A percentile compares a stretch with the other conserved stretches of the same genome.
Conservation (phyloP, 1,140 invertebrate species). For the Trachymyrmex septentrionalis region DNA sequence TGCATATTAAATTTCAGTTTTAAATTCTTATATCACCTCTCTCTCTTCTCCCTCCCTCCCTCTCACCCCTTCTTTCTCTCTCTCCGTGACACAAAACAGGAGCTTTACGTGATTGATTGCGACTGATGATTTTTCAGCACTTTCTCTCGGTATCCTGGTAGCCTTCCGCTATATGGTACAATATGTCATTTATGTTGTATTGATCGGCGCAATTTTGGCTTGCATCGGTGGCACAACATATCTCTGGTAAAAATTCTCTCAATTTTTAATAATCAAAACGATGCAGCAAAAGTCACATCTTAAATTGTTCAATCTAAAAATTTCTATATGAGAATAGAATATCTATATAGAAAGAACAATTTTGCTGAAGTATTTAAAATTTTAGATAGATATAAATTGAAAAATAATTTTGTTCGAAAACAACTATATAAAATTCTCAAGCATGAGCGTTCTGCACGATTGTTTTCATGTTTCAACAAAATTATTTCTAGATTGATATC, state of each 20-base stretch:
- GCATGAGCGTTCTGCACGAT: too few species aligned
- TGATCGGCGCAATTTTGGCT: conserved; percentile 88
- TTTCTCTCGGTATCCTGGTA: conserved; percentile 88
- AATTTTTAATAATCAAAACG: conserved; percentile 3
- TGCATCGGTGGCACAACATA: conserved; percentile 88
- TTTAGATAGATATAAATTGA: too few species aligned
- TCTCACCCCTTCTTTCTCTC: background rate
- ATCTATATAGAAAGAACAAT: too few species aligned
- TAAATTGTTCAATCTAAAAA: background rate
- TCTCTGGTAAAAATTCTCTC: conserved; percentile 88
- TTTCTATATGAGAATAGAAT: background rate
- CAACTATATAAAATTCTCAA: too few species aligned
- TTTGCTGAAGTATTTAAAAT: too few species aligned
- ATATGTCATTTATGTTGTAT: conserved; percentile 90
- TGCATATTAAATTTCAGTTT: conserved; percentile 28
- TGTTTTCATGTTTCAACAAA: too few species aligned
- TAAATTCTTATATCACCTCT: conserved; percentile 24
- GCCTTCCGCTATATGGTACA: conserved; percentile 89
- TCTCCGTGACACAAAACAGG: background rate
- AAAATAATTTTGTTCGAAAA: too few species aligned
- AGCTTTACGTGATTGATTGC: conserved; percentile 40
- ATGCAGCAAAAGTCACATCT: background rate
- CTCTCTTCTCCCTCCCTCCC: background rate
- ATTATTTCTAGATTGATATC: too few species aligned
- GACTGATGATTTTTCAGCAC: conserved; percentile 83